Evolutionary conservation across 2,113 vertebrate species (phyloP).

Genomic region (Cryptoleucopteryx plumbea): DNA sequence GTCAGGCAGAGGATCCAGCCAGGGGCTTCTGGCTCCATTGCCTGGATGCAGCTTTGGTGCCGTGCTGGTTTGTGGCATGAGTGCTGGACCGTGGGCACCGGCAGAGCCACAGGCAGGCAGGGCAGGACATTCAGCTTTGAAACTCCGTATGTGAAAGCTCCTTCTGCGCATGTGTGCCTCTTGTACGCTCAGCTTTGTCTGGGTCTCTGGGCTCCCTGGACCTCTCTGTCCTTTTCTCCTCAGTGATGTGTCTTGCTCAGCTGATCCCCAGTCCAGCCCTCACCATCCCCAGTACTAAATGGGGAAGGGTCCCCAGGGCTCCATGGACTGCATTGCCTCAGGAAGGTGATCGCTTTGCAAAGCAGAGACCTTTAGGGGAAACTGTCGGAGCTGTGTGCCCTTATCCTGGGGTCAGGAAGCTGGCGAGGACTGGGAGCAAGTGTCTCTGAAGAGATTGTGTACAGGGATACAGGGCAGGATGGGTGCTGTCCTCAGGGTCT

Average conservation of each 20-base stretch:
- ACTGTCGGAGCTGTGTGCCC: background rate
- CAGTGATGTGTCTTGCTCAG: accelerated
- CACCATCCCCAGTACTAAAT: accelerated
- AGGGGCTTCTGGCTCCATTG: background rate
- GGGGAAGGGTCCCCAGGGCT: background rate
- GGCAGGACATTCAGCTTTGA: background rate
- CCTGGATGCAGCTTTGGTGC: background rate
- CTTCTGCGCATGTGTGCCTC: accelerated
- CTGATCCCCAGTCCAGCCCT: background rate
- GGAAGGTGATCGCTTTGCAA: background rate
- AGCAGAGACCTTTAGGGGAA: background rate
- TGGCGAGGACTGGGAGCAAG: accelerated
- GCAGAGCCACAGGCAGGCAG: accelerated
- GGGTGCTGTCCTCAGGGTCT: background rate
- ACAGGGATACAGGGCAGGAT: background rate
- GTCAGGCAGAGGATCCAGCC: background rate
- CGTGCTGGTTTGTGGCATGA: background rate
- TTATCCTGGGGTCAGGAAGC: background rate
- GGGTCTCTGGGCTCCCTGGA: background rate
- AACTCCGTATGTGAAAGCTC: background rate
- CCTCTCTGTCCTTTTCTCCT: background rate
- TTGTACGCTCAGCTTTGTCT: accelerated
- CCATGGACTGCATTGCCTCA: background rate
- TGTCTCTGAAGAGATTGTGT: accelerated
- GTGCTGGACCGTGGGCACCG: accelerated